Evolutionary conservation across 2,797 vertebrate species (phyloP).

Genomic region (Falco columbarius): DNA sequence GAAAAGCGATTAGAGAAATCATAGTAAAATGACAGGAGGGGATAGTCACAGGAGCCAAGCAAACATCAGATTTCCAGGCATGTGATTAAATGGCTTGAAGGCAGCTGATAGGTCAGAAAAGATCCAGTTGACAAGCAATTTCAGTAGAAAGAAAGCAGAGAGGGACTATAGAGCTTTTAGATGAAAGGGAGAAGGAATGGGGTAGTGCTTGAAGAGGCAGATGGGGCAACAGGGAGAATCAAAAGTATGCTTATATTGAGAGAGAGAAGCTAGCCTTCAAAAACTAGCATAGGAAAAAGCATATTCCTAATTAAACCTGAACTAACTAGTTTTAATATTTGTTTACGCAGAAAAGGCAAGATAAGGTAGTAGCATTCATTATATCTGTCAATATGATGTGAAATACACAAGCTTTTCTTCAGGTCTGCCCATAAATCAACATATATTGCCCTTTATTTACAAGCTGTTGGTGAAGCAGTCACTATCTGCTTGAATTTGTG

Average conservation of each 20-base stretch:
- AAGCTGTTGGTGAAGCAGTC: background rate
- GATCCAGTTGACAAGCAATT: background rate
- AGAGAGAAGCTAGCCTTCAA: background rate
- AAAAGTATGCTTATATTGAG: background rate
- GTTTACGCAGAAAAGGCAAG: background rate
- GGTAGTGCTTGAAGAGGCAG: background rate
- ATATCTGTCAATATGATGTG: background rate
- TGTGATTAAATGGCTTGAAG: background rate
- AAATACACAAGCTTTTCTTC: constrained; percentile 25
- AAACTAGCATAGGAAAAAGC: background rate
- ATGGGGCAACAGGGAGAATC: background rate
- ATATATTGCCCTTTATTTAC: background rate
- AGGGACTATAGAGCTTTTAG: background rate
- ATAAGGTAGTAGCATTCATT: background rate
- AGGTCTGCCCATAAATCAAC: background rate
- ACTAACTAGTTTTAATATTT: background rate
- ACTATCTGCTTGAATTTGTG: background rate
- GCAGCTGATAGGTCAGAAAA: background rate
- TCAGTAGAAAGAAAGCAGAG: background rate
- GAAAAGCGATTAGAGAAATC: background rate
- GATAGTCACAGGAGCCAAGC: background rate
- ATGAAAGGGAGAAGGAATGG: background rate
- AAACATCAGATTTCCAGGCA: background rate
- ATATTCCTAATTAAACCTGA: background rate
- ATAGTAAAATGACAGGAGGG: background rate